Conservation (phyloP, 2,888 invertebrate species). For the Agrotis segetum region DNA sequence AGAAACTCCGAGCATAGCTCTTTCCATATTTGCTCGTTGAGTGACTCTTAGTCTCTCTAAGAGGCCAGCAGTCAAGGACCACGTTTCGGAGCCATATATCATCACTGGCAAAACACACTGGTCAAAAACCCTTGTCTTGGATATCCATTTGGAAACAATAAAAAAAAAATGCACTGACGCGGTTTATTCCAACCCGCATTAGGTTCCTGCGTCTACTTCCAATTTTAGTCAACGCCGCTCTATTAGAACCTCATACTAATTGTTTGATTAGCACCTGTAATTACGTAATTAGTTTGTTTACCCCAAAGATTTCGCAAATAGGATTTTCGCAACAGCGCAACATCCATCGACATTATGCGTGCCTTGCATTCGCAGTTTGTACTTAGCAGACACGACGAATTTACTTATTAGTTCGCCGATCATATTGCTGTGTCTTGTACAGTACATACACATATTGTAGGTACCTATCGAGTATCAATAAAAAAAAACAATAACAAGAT, state of each 20-base stretch:
- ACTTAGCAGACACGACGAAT: constrained; percentile 36
- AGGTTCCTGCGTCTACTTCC: constrained; percentile 31
- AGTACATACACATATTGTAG: not conserved
- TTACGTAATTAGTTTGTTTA: constrained; percentile 55
- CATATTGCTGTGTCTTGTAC: constrained; percentile 44
- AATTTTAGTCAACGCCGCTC: constrained; percentile 34
- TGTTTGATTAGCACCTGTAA: constrained; percentile 52
- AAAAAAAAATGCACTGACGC: constrained; percentile 1
- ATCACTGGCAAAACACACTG: too few relatives aligned
- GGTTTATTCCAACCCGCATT: constrained; percentile 15
- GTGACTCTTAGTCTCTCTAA: too few relatives aligned
- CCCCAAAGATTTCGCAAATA: constrained; percentile 57
- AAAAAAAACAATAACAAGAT: constrained; percentile 12
- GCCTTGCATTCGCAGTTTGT: constrained; percentile 31
- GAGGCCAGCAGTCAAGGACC: too few relatives aligned
- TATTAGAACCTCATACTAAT: constrained; percentile 48
- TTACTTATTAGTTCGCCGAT: constrained; percentile 37
- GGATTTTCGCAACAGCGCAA: constrained; percentile 53
- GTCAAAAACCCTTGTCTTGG: too few relatives aligned
- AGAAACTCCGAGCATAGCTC: too few relatives aligned
- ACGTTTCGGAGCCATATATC: too few relatives aligned
- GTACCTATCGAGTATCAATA: not conserved
- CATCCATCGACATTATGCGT: constrained; percentile 48
- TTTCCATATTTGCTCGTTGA: too few relatives aligned
- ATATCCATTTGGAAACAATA: too few relatives aligned